A percentile compares a stretch with the other conserved stretches of the same genome.
Conservation (phyloP, 2,888 invertebrate species). For the Macropis europaea region DNA sequence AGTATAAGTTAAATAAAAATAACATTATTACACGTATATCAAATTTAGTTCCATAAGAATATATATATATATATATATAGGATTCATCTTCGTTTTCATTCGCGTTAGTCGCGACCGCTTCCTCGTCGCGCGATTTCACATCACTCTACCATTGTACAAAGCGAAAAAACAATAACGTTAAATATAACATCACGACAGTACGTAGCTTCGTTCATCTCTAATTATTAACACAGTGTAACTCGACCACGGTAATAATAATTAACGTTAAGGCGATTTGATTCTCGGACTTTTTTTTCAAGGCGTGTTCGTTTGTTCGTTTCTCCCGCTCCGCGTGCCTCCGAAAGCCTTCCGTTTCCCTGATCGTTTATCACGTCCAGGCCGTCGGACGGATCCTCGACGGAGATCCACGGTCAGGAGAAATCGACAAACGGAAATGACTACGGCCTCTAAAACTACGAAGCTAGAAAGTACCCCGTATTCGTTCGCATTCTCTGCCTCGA, state of each 20-base stretch:
- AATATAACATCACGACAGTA: slow-evolving; percentile 67
- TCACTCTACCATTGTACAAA: slow-evolving; percentile 69
- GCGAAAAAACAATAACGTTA: slow-evolving; percentile 69
- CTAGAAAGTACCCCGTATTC: slow-evolving; percentile 34
- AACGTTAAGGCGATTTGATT: slow-evolving; percentile 68
- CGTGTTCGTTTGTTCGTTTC: slow-evolving; percentile 39
- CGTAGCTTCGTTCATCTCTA: slow-evolving; percentile 56
- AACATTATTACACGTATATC: slow-evolving; percentile 67
- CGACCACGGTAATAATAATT: slow-evolving; percentile 42
- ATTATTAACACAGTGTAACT: slow-evolving; percentile 51
- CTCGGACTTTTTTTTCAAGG: slow-evolving; percentile 60
- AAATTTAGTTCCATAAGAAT: slow-evolving; percentile 65
- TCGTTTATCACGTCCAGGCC: too few relatives aligned
- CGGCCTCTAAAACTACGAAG: slow-evolving; percentile 59
- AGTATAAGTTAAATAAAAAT: slow-evolving; percentile 71
- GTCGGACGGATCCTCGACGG: too few relatives aligned
- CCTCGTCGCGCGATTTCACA: slow-evolving; percentile 42
- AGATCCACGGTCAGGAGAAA: slow-evolving; percentile 11
- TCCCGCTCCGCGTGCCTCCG: slow-evolving; percentile 1
- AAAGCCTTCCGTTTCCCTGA: not conserved
- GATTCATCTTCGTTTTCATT: slow-evolving; percentile 40
- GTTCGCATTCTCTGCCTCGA: slow-evolving; percentile 11
- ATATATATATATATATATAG: slow-evolving; percentile 53
- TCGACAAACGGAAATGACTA: slow-evolving; percentile 61
- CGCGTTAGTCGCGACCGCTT: slow-evolving; percentile 41